Evolutionary conservation across 2,113 vertebrate species (phyloP), one percentile per base, ranked within the genome.

Genomic region (Brachyhypopomus gauderio): DNA sequence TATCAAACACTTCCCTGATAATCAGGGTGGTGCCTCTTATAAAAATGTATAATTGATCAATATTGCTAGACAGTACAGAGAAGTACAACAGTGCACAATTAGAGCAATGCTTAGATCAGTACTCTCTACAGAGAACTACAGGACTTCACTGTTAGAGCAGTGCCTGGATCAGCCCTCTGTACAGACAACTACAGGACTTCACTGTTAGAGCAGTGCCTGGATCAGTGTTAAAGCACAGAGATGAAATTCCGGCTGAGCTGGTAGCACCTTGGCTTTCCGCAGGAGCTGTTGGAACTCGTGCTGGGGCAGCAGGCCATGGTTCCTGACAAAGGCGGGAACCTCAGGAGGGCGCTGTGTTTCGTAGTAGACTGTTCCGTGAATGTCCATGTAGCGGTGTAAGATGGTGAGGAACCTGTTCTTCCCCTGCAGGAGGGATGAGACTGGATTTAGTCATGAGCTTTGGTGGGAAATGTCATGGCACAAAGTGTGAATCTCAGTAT

Each of bases 261-360:
- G 3, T 3, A 48, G 48, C 84, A 93, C 98, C 91, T 99, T 98
- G 3, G 97, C 96, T 87, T 96, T 97, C 62, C 95, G 91, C 41
- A 99, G 93, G 63, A 99, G 95, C 89, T 97, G 96, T 93, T 99
- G 97, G 25, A 99, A 95, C 80, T 99, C 96, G 0, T 96, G 95
- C 89, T 99, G 98, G 0, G 96, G 96, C 85, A 99, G 87, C 86
- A 99, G 93, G 16, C 98, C 98, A 0, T 99, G 98, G 91, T 99
- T 99, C 91, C 96, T 97, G 20, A 99, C 96, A 0, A 98, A 99
- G 0, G 95, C 94, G 0, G 98, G 98, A 5, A 99, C 96, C 90
- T 98, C 97, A 0, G 96, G 97, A 0, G 98, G 98, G 41, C 97
- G 91, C 89, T 98, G 97, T 0, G 95, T 94, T 91, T 98, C 97